These are phyloP conservation scores for Clarias macrocephalus DNA, from an alignment of 2,113 vertebrate species.

Conservation along the genomic window DNA sequence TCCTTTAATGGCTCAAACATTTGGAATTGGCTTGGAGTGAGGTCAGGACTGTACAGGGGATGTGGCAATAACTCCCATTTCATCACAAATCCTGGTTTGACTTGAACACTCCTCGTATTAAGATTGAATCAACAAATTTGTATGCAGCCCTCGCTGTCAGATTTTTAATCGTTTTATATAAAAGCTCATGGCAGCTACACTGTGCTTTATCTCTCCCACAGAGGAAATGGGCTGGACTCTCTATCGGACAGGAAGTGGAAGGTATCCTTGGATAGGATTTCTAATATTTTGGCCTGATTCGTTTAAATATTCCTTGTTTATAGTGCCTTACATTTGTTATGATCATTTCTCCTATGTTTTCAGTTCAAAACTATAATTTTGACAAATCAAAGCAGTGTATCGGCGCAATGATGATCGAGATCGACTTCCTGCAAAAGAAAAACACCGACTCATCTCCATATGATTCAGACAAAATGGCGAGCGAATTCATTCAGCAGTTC, in stretches of 20 bases:
- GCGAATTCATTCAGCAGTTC: conserved; percentile 96
- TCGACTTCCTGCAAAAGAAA: conserved; percentile 98
- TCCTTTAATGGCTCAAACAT: too few relatives aligned
- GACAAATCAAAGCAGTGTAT: conserved; percentile 97
- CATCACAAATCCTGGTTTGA: too few relatives aligned
- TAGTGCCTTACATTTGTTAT: not conserved
- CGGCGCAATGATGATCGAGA: conserved; percentile 94
- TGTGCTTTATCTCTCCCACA: conserved; percentile 53
- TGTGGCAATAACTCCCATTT: too few relatives aligned
- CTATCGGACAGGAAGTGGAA: conserved; percentile 95
- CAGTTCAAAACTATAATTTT: conserved; percentile 88
- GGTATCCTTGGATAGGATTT: conserved; percentile 66
- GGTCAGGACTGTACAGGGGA: too few relatives aligned
- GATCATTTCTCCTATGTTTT: not conserved
- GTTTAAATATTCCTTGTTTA: not conserved
- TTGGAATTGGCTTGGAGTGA: too few relatives aligned
- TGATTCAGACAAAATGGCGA: conserved; percentile 95
- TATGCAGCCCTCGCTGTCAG: not conserved
- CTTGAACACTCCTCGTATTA: too few relatives aligned
- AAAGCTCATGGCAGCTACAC: not conserved
- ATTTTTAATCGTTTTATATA: not conserved
- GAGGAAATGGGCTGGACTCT: conserved; percentile 98
- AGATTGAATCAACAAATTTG: not conserved
- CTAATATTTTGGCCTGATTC: not conserved
- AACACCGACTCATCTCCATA: conserved; percentile 92